A percentile compares a stretch with the other conserved stretches of the same genome.
Evolutionary conservation across 2,888 invertebrate genomes (phyloP).

Genomic region (Drosophila basisetae): DNA sequence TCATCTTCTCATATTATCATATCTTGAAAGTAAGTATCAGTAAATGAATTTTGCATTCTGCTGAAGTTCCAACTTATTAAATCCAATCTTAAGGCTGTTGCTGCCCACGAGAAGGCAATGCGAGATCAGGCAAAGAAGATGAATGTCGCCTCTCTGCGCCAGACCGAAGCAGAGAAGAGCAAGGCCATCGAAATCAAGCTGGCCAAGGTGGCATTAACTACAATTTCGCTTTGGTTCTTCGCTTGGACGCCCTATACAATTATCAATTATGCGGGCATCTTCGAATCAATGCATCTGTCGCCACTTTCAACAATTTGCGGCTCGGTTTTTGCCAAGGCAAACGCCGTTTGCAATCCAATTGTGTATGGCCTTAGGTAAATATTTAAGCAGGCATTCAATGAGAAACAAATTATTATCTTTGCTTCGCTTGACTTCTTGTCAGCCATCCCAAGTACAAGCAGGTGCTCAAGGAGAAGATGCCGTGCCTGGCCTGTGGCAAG

Average conservation of each 20-base stretch:
- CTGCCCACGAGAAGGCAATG: constrained; percentile 87
- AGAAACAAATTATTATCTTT: neutral
- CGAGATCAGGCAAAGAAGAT: constrained; percentile 88
- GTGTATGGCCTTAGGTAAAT: constrained; percentile 88
- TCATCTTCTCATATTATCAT: constrained; percentile 88
- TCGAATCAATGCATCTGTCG: constrained; percentile 85
- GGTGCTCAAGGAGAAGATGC: constrained; percentile 88
- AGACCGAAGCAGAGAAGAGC: constrained; percentile 85
- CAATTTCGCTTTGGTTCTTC: constrained; percentile 88
- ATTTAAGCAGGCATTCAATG: accelerated
- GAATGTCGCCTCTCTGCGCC: constrained; percentile 88
- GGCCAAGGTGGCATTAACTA: constrained; percentile 88
- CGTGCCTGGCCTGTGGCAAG: constrained; percentile 87
- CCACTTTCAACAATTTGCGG: constrained; percentile 87
- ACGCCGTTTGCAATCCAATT: constrained; percentile 87
- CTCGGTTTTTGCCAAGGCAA: constrained; percentile 88
- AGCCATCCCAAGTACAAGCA: constrained; percentile 88
- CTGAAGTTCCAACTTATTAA: neutral
- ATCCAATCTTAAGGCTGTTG: constrained; percentile 85
- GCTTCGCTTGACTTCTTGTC: neutral
- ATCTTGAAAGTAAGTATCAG: constrained; percentile 86
- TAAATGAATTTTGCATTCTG: accelerated
- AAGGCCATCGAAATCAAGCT: constrained; percentile 87
- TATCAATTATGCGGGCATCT: constrained; percentile 87
- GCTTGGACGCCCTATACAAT: constrained; percentile 89